A percentile compares a stretch with the other conserved stretches of the same genome.
Evolutionary conservation across 2,888 invertebrate species (phyloP).

Genomic region (Melieria omissa): DNA sequence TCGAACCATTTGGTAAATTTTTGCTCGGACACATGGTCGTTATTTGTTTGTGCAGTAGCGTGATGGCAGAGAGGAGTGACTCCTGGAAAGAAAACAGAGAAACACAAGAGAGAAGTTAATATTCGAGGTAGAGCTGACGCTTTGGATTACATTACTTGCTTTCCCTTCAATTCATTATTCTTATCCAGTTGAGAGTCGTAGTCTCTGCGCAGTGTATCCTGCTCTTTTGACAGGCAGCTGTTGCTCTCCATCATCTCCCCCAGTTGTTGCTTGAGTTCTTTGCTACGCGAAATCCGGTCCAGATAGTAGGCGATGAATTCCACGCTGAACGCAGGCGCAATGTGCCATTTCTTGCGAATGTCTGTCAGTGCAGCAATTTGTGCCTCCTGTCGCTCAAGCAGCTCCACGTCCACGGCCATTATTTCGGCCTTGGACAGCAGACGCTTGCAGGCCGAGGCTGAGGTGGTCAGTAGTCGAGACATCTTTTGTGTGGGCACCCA

Average conservation of each 20-base stretch:
- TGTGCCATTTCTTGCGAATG: conserved; percentile 92
- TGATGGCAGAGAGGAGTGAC: conserved; percentile 55
- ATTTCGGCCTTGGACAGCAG: conserved; percentile 87
- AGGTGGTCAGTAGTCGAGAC: conserved; percentile 89
- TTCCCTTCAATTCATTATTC: conserved; percentile 74
- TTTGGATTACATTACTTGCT: conserved; percentile 61
- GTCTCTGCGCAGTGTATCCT: conserved; percentile 77
- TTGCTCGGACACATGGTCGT: conserved; percentile 72
- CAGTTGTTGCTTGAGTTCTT: conserved; percentile 80
- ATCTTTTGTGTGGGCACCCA: conserved; percentile 97
- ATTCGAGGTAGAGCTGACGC: background rate
- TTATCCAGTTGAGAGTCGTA: conserved; percentile 80
- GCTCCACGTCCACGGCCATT: conserved; percentile 88
- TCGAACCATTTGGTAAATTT: conserved; percentile 71
- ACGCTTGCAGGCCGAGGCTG: conserved; percentile 86
- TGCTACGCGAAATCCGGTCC: conserved; percentile 85
- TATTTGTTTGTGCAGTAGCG: conserved; percentile 71
- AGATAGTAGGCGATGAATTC: conserved; percentile 95
- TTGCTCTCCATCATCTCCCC: conserved; percentile 81
- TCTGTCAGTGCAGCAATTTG: conserved; percentile 85
- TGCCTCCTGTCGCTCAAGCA: conserved; percentile 84
- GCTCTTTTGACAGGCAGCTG: conserved; percentile 79
- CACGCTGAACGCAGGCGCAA: conserved; percentile 92
- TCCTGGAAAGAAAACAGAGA: conserved; percentile 37
- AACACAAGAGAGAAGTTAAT: background rate